A percentile compares a stretch with the other conserved stretches of the same genome.
phyloP scores from a whole-genome alignment of 2,888 invertebrate species.

The Papilio gigon region DNA sequence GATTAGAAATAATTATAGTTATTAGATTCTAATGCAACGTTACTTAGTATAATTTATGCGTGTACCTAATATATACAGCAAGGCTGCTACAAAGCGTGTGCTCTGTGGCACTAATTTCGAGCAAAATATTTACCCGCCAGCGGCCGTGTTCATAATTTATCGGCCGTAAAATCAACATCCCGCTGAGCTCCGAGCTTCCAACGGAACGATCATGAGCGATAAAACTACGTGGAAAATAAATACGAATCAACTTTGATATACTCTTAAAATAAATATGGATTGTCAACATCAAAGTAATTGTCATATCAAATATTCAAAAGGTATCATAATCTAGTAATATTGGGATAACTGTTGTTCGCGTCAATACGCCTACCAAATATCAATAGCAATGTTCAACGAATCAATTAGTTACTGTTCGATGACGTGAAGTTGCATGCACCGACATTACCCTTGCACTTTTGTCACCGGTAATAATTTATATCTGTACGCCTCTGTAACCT shows the following conservation, averaged over 20 bases:
- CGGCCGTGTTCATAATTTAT: constrained; percentile 31
- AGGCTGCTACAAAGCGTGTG: constrained; percentile 1
- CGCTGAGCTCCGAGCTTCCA: constrained; percentile 23
- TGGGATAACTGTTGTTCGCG: no score
- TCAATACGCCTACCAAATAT: no score
- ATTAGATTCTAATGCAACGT: neutral
- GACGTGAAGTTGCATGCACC: no score
- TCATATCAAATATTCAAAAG: neutral
- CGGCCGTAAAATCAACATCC: constrained; percentile 33
- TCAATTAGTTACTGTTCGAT: no score
- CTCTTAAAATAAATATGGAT: neutral
- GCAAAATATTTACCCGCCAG: constrained; percentile 26
- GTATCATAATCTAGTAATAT: no score
- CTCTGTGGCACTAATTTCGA: constrained; percentile 23
- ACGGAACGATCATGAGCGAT: constrained; percentile 6
- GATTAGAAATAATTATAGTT: no score
- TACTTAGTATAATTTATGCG: neutral
- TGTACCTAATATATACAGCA: neutral
- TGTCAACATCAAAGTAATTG: neutral
- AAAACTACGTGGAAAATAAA: constrained; percentile 21
- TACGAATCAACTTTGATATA: neutral
- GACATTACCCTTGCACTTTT: no score
- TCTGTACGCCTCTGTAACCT: no score
- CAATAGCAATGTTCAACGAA: no score
- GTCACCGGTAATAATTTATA: no score